phyloP scores from a whole-genome alignment of 1,140 invertebrate species.

The Gonioctena quinquepunctata region DNA sequence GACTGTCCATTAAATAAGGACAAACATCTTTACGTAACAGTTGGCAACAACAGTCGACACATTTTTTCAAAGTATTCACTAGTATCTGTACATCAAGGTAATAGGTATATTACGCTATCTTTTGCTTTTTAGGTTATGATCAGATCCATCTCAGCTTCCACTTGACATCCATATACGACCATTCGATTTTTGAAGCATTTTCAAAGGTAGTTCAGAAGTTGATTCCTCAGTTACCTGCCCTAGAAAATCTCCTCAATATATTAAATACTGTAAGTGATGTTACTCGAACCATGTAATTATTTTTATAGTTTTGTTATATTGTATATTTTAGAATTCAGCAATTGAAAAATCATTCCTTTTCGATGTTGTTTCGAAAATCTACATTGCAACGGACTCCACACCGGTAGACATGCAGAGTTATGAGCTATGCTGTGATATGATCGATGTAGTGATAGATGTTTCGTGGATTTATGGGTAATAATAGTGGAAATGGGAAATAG shows the following conservation, averaged over 20 bases:
- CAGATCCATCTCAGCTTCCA: constrained; percentile 94
- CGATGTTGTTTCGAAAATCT: constrained; percentile 98
- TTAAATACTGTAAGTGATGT: constrained; percentile 96
- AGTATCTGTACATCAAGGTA: no score
- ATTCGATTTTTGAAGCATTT: constrained; percentile 99
- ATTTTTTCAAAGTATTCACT: no score
- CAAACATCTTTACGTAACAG: no score
- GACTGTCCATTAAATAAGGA: no score
- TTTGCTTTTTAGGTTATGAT: constrained; percentile 64
- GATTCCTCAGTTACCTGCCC: constrained; percentile 93
- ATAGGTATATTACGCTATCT: no score
- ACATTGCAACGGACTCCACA: constrained; percentile 98
- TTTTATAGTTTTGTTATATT: no score
- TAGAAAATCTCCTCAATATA: constrained; percentile 99
- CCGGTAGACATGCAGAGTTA: constrained; percentile 99
- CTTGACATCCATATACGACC: constrained; percentile 98
- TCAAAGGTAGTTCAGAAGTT: constrained; percentile 99
- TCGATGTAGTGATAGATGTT: constrained; percentile 98
- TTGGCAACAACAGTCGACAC: no score
- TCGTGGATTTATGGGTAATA: constrained; percentile 97
- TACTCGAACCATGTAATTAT: no score
- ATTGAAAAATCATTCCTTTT: constrained; percentile 99
- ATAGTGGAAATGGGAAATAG: background rate
- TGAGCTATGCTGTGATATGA: constrained; percentile 99
- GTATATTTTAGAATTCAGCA: constrained; percentile 85